Conservation (phyloP, 1,140 invertebrate species). For the Drosophila novamexicana region DNA sequence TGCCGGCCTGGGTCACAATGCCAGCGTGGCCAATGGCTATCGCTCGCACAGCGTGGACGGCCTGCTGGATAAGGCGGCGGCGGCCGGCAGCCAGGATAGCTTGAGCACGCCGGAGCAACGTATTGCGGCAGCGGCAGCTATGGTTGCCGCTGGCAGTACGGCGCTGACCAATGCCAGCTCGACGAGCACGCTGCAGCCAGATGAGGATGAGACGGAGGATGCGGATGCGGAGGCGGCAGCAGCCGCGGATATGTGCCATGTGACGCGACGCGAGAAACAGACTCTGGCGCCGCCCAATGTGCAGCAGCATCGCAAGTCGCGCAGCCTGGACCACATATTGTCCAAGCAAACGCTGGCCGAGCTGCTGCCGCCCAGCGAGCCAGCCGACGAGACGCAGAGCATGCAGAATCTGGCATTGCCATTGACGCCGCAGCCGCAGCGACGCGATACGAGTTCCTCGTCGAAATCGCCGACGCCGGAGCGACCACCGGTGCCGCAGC, state of each 20-base stretch:
- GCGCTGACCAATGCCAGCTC: constrained; percentile 79
- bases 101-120: constrained; percentile 65
- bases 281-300: constrained; percentile 55
- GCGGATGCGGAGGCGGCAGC: constrained; percentile 5
- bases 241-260: constrained; percentile 17
- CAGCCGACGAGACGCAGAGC: constrained; percentile 81
- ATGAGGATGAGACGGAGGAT: constrained; percentile 48
- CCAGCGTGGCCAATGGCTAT: constrained; percentile 66
- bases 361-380: constrained; percentile 64
- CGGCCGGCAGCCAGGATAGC: constrained; percentile 38
- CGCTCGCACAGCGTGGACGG: constrained; percentile 83
- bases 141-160: constrained; percentile 73
- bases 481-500: constrained; percentile 26
- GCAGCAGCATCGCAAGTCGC: constrained; percentile 85
- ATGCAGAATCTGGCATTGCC: constrained; percentile 83
- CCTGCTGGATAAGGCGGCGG: constrained; percentile 72
- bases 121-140: constrained; percentile 74
- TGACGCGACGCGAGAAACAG: constrained; percentile 68
- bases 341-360: constrained; percentile 84
- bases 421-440: constrained; percentile 64
- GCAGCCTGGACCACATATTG: constrained; percentile 89
- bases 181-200: constrained; percentile 73
- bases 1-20: constrained; percentile 59
- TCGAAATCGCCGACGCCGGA: constrained; percentile 71
- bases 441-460: constrained; percentile 61